A percentile compares a stretch with the other conserved stretches of the same genome.
phyloP scores from a whole-genome alignment of 2,888 invertebrate genomes.

The Scelioninae gen. 1 region DNA sequence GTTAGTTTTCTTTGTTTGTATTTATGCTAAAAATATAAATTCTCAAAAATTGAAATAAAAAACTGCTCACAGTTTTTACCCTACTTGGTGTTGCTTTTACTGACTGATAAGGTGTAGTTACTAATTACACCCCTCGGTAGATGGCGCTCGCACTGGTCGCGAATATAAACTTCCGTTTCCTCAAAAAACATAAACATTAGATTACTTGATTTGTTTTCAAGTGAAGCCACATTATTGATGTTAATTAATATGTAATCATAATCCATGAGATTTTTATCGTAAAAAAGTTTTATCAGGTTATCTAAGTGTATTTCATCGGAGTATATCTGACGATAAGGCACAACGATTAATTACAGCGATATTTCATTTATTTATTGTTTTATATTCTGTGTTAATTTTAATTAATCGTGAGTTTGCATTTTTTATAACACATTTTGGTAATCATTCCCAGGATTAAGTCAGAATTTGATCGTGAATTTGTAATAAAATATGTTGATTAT shows the following conservation, averaged over 20 bases:
- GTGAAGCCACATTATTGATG: background rate
- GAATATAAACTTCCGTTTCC: too few relatives aligned
- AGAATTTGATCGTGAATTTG: too few relatives aligned
- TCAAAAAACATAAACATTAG: background rate
- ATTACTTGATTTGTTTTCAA: slow-evolving; percentile 5
- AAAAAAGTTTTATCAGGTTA: slow-evolving; percentile 34
- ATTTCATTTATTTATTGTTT: slow-evolving; percentile 33
- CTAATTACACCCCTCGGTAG: slow-evolving; percentile 71
- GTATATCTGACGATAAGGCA: slow-evolving; percentile 29
- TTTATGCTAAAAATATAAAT: background rate
- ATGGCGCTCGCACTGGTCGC: slow-evolving; percentile 70
- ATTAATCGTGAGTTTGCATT: slow-evolving; percentile 29
- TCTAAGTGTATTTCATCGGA: slow-evolving; percentile 36
- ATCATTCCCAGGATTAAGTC: too few relatives aligned
- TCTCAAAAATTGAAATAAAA: background rate
- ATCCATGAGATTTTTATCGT: slow-evolving; percentile 26
- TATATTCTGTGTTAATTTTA: slow-evolving; percentile 26
- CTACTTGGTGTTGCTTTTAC: slow-evolving; percentile 28
- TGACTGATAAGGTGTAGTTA: slow-evolving; percentile 30
- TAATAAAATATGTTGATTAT: too few relatives aligned
- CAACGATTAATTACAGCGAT: slow-evolving; percentile 39
- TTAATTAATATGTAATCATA: slow-evolving; percentile 38
- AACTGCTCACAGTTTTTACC: slow-evolving; percentile 15
- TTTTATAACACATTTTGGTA: too few relatives aligned
- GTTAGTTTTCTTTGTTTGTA: too few relatives aligned